Evolutionary conservation across 2,888 invertebrate species (phyloP), one percentile per base, ranked within the genome.

Genomic region (Erynnis tages): DNA sequence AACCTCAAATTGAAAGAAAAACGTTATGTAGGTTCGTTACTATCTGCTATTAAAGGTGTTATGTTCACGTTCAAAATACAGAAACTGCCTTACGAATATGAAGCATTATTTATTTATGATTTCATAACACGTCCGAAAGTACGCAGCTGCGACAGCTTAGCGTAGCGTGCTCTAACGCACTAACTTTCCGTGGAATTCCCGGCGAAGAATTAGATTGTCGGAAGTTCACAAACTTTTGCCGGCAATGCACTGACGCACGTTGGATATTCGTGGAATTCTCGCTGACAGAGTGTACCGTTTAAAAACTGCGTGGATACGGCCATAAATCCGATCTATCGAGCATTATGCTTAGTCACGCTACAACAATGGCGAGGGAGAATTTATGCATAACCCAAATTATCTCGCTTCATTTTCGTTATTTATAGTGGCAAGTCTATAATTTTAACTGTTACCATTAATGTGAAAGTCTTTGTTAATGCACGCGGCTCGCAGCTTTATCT

Each of bases 281-380:
- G 10, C 38, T 7, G 23, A 21, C 29, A n/a, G 29, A 40, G 40
- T 40, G 41, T 3, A n/a, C n/a, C n/a, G n/a, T 21, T 13, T 23
- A 7, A 27, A 29, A 40, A 23, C 29, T 5, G 14, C 16, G 25
- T 10, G 19, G 25, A 38, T 23, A 27, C 27, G 16, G 27, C 29
- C 11, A n/a, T 14, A 23, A 47, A 47, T 54, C 40, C 21, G 8
- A 16, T 21, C 23, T 13, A 19, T 19, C n/a, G 41, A 10, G 41
- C 14, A 49, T 49, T 49, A 49, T 49, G 49, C 41, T 41, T 32
- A 40, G 41, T 49, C 49, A 49, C 49, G 49, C 49, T 13, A 49
- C 41, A 13, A 49, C 49, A 41, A 41, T 11, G 32, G 41, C 19
- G 34, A 32, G 49, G 16, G 19, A 49, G 32, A 40, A 30, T 32